A percentile compares a stretch with the other conserved stretches of the same genome.
Conservation (phyloP, 92 coral and sea anemone genomes). For the Desmophyllum pertusum region DNA sequence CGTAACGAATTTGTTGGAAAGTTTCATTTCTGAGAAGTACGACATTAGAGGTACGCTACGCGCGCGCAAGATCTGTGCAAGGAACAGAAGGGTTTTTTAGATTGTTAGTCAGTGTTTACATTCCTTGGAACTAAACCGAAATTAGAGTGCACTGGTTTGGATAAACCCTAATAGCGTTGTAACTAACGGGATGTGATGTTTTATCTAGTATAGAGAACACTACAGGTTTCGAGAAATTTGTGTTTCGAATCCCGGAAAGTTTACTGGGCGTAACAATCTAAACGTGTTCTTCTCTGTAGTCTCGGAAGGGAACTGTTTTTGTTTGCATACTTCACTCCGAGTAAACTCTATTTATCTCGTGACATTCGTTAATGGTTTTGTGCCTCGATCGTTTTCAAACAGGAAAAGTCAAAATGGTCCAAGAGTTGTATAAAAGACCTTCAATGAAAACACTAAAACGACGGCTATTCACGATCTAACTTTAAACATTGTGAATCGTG, state of each 20-base stretch:
- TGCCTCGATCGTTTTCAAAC: neutral
- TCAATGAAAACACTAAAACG: neutral
- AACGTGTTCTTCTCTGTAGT: slow-evolving; percentile 5
- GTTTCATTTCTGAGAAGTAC: neutral
- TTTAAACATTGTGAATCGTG: neutral
- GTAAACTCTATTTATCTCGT: slow-evolving; percentile 1
- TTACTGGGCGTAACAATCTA: neutral
- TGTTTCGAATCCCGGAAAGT: neutral
- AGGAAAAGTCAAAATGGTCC: neutral
- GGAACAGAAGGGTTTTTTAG: slow-evolving; percentile 34
- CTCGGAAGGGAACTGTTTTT: slow-evolving; percentile 10
- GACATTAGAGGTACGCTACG: slow-evolving; percentile 17
- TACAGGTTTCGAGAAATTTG: neutral
- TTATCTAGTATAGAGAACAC: neutral
- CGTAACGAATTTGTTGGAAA: neutral
- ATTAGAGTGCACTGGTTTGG: neutral
- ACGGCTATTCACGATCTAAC: neutral
- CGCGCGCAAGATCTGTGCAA: neutral
- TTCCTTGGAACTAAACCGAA: slow-evolving; percentile 52
- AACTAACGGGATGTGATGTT: no score
- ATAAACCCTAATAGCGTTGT: neutral
- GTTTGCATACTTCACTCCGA: slow-evolving; percentile 34
- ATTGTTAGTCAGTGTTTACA: slow-evolving; percentile 25
- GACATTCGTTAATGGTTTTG: neutral
- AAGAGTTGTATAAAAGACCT: neutral